phyloP scores from a whole-genome alignment of 1,140 invertebrate species.

The Hyphantria cunea region DNA sequence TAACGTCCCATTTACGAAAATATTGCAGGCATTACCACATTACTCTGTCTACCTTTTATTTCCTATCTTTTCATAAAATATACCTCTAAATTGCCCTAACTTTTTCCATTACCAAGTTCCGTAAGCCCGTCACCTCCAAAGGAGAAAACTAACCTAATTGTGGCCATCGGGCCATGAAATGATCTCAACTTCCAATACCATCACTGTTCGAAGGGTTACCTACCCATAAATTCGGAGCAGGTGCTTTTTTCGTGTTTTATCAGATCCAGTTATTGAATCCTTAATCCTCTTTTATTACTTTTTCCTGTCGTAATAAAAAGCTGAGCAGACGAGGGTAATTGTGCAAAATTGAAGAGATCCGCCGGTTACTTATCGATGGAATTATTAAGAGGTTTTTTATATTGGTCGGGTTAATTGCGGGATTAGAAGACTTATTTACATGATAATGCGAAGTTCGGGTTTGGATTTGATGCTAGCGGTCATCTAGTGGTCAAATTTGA shows the following conservation, averaged over 20 bases:
- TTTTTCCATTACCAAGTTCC: not conserved
- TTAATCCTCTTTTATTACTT: conserved; percentile 72
- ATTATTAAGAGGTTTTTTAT: conserved; percentile 2
- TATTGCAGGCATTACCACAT: too few species aligned
- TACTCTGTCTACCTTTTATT: not conserved
- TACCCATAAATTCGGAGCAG: conserved; percentile 63
- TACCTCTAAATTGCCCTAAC: conserved; percentile 2
- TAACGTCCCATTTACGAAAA: too few species aligned
- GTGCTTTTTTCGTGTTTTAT: conserved; percentile 60
- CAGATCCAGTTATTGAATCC: conserved; percentile 71
- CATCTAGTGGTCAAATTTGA: not conserved
- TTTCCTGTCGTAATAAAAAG: conserved; percentile 59
- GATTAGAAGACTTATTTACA: conserved; percentile 34
- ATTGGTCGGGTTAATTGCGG: conserved; percentile 44
- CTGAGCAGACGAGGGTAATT: conserved; percentile 50
- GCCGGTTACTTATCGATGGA: not conserved
- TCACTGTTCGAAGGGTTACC: conserved; percentile 50
- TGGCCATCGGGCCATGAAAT: conserved; percentile 50
- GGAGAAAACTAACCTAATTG: conserved; percentile 38
- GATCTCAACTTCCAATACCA: conserved; percentile 43
- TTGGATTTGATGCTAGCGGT: not conserved
- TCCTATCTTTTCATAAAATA: not conserved
- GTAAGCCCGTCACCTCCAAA: conserved; percentile 1
- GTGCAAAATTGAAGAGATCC: conserved; percentile 39
- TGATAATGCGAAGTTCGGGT: conserved; percentile 29